Conservation (phyloP, 2,113 vertebrate genomes). For the Chlamydotis undulata region DNA sequence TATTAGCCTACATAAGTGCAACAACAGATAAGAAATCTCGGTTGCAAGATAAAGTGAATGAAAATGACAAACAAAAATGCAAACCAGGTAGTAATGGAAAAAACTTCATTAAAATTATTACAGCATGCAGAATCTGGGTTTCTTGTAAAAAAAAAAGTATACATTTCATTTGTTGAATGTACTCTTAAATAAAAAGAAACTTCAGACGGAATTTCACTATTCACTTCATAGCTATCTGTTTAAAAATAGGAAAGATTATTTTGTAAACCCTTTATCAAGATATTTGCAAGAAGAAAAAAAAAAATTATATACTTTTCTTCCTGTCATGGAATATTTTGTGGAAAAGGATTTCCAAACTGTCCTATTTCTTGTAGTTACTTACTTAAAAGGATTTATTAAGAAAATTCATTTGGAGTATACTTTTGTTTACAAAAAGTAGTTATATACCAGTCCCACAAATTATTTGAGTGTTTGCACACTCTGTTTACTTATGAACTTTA, state of each 20-base stretch:
- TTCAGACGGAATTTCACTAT: background rate
- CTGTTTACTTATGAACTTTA: background rate
- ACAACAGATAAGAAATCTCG: constrained; percentile 20
- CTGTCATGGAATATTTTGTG: background rate
- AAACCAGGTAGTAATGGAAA: background rate
- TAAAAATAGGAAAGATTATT: background rate
- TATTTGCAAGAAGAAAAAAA: background rate
- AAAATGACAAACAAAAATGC: background rate
- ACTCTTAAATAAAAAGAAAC: background rate
- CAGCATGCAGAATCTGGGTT: background rate
- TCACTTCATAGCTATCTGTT: background rate
- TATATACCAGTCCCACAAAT: background rate
- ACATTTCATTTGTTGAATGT: background rate
- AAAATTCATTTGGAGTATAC: background rate
- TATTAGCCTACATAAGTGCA: background rate
- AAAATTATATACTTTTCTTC: background rate
- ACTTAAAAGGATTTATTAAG: background rate
- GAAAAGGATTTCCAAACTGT: background rate
- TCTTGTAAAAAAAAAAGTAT: background rate
- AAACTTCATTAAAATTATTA: constrained; percentile 11
- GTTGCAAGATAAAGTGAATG: background rate
- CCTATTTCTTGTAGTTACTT: background rate
- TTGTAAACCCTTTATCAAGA: background rate
- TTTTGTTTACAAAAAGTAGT: background rate
- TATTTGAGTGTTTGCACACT: background rate